Conservation (phyloP, 2,797 vertebrate genomes). For the Eospalax fontanierii region DNA sequence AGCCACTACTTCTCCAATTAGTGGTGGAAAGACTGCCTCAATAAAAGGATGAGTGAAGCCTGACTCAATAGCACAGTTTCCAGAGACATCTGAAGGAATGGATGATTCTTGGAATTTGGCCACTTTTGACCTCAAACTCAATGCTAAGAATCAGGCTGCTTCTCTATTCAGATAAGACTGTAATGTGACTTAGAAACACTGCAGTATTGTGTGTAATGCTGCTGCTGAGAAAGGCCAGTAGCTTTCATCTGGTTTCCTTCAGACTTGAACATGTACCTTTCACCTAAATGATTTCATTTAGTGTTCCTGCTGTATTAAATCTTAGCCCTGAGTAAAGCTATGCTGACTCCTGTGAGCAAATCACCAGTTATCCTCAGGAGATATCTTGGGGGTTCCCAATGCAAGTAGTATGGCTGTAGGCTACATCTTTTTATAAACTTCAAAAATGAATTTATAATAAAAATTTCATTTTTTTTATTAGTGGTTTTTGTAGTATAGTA, state of each 20-base stretch:
- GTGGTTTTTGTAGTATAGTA: conserved; percentile 59
- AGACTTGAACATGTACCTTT: background rate
- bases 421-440: conserved; percentile 33
- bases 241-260: conserved; percentile 2
- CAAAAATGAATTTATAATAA: conserved; percentile 38
- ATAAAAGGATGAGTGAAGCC: too few relatives aligned
- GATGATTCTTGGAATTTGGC: too few relatives aligned
- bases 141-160: too few relatives aligned
- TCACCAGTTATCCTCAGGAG: background rate
- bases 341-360: background rate
- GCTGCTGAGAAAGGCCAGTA: background rate
- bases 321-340: conserved; percentile 7
- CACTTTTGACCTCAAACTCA: too few relatives aligned
- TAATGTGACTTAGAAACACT: too few relatives aligned
- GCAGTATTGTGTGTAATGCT: background rate
- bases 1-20: too few relatives aligned
- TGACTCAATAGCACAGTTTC: too few relatives aligned
- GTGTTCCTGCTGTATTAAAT: conserved; percentile 5
- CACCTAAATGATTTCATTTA: conserved; percentile 38
- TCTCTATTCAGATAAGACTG: too few relatives aligned
- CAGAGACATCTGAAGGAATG: too few relatives aligned
- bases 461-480: background rate
- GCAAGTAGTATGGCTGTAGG: background rate
- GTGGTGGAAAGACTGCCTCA: too few relatives aligned
- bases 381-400: background rate